These are phyloP conservation scores for Trissolcus brochymenae DNA, from an alignment of 2,888 invertebrate species.

Conservation along the genomic window DNA sequence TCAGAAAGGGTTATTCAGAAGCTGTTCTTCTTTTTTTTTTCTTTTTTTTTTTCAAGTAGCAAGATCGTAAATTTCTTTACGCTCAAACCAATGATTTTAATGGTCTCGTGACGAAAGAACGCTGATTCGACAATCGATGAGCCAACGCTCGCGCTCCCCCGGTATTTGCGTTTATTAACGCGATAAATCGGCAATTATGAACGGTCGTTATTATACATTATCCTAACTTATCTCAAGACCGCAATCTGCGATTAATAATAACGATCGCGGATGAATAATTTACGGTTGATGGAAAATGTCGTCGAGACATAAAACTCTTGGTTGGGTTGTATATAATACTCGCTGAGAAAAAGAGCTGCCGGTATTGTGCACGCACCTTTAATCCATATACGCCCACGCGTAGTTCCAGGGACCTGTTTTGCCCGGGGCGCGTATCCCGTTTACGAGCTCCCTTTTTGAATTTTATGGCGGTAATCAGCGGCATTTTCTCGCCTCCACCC, in stretches of 20 bases:
- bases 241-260: conserved; percentile 14
- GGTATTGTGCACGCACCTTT: conserved; percentile 49
- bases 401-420: conserved; percentile 65
- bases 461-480: conserved; percentile 72
- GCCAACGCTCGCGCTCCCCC: conserved; percentile 1
- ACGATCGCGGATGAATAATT: conserved; percentile 8
- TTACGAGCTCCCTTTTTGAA: conserved; percentile 71
- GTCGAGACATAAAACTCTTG: not conserved
- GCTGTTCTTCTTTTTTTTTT: conserved; percentile 4
- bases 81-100: conserved; percentile 13
- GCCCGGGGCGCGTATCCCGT: conserved; percentile 65
- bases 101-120: conserved; percentile 25
- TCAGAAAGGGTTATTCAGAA: conserved; percentile 7
- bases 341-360: not conserved
- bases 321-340: not conserved
- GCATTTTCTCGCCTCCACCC: conserved; percentile 40
- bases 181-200: conserved; percentile 23
- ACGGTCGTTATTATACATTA: conserved; percentile 12
- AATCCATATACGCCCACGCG: conserved; percentile 66
- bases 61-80: conserved; percentile 28
- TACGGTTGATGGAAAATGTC: not conserved
- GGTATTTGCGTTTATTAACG: conserved; percentile 26
- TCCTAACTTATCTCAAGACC: conserved; percentile 16
- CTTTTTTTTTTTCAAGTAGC: conserved; percentile 12
- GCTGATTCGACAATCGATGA: conserved; percentile 12